phyloP scores from a whole-genome alignment of 2,888 invertebrate genomes.

The Mayetiola destructor region DNA sequence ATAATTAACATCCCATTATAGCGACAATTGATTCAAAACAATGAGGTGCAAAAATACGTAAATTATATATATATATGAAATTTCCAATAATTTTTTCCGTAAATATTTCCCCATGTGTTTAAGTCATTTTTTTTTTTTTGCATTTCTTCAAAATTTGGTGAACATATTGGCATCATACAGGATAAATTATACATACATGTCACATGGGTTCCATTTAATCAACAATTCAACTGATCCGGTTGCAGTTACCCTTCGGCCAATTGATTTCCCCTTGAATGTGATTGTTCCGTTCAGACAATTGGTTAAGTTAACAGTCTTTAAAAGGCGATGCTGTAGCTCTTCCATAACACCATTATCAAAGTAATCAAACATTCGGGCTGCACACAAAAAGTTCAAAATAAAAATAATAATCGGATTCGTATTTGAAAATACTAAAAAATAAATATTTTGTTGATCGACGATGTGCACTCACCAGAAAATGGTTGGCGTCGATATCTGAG shows the following conservation, averaged over 20 bases:
- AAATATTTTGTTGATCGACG: background rate
- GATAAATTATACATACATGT: slow-evolving; percentile 55
- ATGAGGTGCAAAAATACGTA: background rate
- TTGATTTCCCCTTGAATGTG: slow-evolving; percentile 52
- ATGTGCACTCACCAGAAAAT: slow-evolving; percentile 61
- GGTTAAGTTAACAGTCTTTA: slow-evolving; percentile 47
- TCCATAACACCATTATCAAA: slow-evolving; percentile 90
- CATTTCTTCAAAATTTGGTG: background rate
- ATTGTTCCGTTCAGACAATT: slow-evolving; percentile 51
- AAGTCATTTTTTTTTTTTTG: background rate
- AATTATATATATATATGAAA: background rate
- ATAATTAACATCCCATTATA: too few relatives aligned
- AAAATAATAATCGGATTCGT: background rate
- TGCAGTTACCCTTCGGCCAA: slow-evolving; percentile 49
- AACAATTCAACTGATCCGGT: slow-evolving; percentile 56
- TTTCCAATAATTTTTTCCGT: background rate
- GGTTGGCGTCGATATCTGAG: slow-evolving; percentile 74
- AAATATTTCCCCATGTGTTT: background rate
- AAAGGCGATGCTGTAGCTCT: slow-evolving; percentile 67
- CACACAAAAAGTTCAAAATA: slow-evolving; percentile 27
- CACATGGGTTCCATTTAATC: slow-evolving; percentile 67
- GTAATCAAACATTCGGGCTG: slow-evolving; percentile 87
- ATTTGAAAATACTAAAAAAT: too few relatives aligned
- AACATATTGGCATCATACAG: background rate
- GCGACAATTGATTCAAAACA: too few relatives aligned